Percentiles rank a stretch among this genome's conserved stretches.
Conservation (phyloP, 2,888 invertebrate species). For the Galerucella calmariensis region DNA sequence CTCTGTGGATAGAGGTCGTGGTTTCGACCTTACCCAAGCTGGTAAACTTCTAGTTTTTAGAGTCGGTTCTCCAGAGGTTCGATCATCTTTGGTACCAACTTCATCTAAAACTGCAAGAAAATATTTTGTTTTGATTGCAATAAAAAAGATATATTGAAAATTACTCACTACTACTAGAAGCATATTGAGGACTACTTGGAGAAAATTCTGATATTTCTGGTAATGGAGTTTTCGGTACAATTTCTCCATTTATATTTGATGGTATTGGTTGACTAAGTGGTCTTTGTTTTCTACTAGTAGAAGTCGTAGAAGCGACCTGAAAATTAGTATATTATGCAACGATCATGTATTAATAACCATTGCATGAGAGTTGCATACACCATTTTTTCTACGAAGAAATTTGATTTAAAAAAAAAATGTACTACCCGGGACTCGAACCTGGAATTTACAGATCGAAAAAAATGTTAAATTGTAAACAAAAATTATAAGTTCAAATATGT, state of each 20-base stretch:
- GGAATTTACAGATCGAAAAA: no score
- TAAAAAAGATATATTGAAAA: no score
- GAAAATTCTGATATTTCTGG: conserved; percentile 69
- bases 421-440: no score
- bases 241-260: conserved; percentile 58
- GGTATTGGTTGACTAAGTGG: conserved; percentile 65
- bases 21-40: conserved; percentile 77
- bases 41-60: conserved; percentile 76
- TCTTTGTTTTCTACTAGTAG: conserved; percentile 59
- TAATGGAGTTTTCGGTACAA: conserved; percentile 61
- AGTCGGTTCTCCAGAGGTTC: conserved; percentile 65
- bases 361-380: no score
- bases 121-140: no score
- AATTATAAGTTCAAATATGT: no score
- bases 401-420: no score
- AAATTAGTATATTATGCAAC: neutral
- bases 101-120: conserved; percentile 71
- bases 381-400: no score
- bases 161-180: conserved; percentile 74
- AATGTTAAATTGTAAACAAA: no score
- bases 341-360: no score
- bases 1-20: conserved; percentile 75
- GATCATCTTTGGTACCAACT: conserved; percentile 65
- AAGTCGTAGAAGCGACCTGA: conserved; percentile 39
- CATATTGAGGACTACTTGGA: conserved; percentile 69